Conservation (phyloP, 2,888 invertebrate species). For the Myathropa florea region DNA sequence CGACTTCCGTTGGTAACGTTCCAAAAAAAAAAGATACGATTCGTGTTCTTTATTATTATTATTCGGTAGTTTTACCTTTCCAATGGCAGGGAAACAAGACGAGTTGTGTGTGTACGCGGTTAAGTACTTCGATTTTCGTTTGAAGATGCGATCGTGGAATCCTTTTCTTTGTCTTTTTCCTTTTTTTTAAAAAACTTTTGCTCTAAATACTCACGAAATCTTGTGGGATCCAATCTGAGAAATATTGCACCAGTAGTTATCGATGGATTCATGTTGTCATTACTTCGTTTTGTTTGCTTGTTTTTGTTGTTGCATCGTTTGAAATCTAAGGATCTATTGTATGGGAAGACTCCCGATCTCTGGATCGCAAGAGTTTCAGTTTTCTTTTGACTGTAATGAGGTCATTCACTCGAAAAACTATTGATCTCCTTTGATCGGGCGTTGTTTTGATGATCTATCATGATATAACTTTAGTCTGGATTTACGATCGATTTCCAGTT, state of each 20-base stretch:
- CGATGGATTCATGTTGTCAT: not conserved
- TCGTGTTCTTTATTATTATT: slow-evolving; percentile 55
- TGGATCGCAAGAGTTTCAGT: not conserved
- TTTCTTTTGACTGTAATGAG: not conserved
- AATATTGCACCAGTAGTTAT: not conserved
- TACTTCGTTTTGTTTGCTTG: not conserved
- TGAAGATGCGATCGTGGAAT: slow-evolving; percentile 43
- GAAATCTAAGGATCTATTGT: not conserved
- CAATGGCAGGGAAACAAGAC: slow-evolving; percentile 16
- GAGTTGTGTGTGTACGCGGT: not conserved
- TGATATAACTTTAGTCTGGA: no score
- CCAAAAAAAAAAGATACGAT: slow-evolving; percentile 21
- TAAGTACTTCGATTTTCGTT: slow-evolving; percentile 24
- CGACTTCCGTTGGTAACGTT: slow-evolving; percentile 66
- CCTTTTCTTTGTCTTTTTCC: slow-evolving; percentile 5
- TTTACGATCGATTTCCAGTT: no score
- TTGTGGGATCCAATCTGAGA: not conserved
- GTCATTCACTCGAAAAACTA: not conserved
- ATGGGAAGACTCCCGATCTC: no score
- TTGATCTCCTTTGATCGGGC: no score
- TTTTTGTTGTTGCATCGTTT: not conserved
- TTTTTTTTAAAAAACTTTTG: not conserved
- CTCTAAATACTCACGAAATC: slow-evolving; percentile 1
- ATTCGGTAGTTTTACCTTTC: slow-evolving; percentile 53
- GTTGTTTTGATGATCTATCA: not conserved